Evolutionary conservation across 2,113 vertebrate species (phyloP).

Genomic region (Callocephalon fimbriatum): DNA sequence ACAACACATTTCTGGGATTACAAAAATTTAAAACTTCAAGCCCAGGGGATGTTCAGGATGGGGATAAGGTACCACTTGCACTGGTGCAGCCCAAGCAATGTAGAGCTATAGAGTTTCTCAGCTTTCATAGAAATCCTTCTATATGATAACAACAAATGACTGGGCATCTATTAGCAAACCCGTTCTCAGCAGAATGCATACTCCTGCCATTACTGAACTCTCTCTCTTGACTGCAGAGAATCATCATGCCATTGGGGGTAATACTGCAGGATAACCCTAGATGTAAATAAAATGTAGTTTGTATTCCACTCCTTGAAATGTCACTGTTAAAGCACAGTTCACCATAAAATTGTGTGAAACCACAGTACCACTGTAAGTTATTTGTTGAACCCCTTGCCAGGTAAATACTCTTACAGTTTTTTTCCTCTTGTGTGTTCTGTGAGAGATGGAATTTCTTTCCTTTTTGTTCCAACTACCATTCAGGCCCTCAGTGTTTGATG

Average conservation of each 20-base stretch:
- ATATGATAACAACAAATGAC: not conserved
- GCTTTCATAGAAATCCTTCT: not conserved
- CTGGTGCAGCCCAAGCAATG: not conserved
- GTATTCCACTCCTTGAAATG: not conserved
- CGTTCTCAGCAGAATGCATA: fast-evolving
- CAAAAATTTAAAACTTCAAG: not conserved
- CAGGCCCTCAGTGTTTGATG: not conserved
- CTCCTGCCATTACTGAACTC: not conserved
- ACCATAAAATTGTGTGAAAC: not conserved
- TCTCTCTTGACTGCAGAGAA: not conserved
- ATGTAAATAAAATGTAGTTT: not conserved
- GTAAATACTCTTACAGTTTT: not conserved
- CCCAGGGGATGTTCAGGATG: not conserved
- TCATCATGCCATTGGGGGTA: fast-evolving
- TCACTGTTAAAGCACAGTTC: not conserved
- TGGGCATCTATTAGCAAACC: not conserved
- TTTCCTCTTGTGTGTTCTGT: not conserved
- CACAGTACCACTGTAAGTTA: not conserved
- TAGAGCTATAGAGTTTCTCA: not conserved
- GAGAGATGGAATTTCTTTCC: not conserved
- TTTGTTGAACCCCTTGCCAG: not conserved
- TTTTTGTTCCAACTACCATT: not conserved
- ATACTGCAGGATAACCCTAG: not conserved
- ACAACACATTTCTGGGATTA: not conserved
- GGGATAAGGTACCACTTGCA: not conserved